Evolutionary conservation across 2,797 vertebrate species (phyloP).

Genomic region (Petrocephalus sullivani): DNA sequence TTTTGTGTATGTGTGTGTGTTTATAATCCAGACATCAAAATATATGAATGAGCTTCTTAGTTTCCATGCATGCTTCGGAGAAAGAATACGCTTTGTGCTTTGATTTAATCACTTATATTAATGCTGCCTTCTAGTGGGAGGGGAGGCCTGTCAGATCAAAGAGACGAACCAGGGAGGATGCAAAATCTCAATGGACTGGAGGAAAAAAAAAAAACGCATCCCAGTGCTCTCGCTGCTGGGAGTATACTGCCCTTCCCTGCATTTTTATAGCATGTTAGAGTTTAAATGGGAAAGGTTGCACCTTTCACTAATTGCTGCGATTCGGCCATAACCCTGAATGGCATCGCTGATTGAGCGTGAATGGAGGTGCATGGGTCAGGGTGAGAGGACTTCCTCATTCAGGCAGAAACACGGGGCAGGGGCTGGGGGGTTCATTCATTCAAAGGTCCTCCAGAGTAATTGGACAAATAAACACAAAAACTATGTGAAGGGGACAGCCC

Average conservation of each 20-base stretch:
- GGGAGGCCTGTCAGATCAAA: conserved; percentile 8
- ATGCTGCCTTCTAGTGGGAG: not conserved
- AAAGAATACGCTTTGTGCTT: not conserved
- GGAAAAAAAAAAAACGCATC: not conserved
- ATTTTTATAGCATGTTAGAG: not conserved
- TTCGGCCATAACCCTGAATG: not conserved
- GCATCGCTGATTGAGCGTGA: conserved; percentile 11
- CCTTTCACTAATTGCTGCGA: conserved; percentile 17
- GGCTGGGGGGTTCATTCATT: conserved; percentile 32
- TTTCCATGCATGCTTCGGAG: not conserved
- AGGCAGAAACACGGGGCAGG: conserved; percentile 31
- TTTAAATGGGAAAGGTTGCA: conserved; percentile 16
- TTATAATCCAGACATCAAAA: not conserved
- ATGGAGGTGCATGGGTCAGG: conserved; percentile 29
- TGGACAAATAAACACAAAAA: conserved; percentile 39
- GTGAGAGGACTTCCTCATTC: conserved; percentile 28
- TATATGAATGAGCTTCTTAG: not conserved
- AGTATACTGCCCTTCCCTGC: not conserved
- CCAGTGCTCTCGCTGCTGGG: not conserved
- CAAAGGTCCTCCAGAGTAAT: conserved; percentile 45
- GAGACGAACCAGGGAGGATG: conserved; percentile 27
- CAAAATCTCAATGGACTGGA: not conserved
- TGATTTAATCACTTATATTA: not conserved
- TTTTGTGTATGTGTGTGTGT: not conserved
- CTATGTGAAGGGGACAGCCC: conserved; percentile 7